A percentile compares a stretch with the other conserved stretches of the same genome.
These are phyloP conservation scores for Blera fallax DNA, from an alignment of 2,888 invertebrate species.

Conservation along the genomic window DNA sequence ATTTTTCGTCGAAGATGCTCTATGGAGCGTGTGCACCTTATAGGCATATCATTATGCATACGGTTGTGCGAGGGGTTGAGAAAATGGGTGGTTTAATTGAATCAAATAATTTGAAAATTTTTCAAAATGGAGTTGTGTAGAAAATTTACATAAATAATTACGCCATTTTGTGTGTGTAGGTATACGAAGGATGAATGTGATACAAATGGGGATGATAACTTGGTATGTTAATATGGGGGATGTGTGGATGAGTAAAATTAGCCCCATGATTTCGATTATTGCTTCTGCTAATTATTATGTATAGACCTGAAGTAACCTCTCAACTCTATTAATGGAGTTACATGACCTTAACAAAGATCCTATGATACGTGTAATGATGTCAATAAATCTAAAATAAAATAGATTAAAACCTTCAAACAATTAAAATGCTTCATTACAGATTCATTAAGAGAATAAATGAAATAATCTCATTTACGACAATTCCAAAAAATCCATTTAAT, in stretches of 20 bases:
- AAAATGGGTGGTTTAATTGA: slow-evolving; percentile 76
- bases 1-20: slow-evolving; percentile 36
- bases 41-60: slow-evolving; percentile 54
- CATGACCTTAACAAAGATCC: slow-evolving; percentile 40
- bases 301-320: neutral
- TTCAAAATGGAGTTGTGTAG: slow-evolving; percentile 53
- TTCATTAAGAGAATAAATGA: slow-evolving; percentile 64
- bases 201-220: neutral
- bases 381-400: slow-evolving; percentile 51
- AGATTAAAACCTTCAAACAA: slow-evolving; percentile 53
- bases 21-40: slow-evolving; percentile 41
- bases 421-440: slow-evolving; percentile 63
- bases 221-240: no score
- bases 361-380: slow-evolving; percentile 33
- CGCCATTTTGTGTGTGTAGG: slow-evolving; percentile 55
- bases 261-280: no score
- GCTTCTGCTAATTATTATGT: neutral
- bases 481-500: slow-evolving; percentile 57
- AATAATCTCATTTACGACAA: slow-evolving; percentile 57
- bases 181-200: neutral
- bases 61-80: slow-evolving; percentile 23
- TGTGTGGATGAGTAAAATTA: neutral
- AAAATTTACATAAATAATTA: slow-evolving; percentile 60
- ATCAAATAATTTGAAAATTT: slow-evolving; percentile 80
- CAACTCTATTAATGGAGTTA: slow-evolving; percentile 2